phyloP scores from a whole-genome alignment of 1,140 invertebrate species.

The Cydia amplana region DNA sequence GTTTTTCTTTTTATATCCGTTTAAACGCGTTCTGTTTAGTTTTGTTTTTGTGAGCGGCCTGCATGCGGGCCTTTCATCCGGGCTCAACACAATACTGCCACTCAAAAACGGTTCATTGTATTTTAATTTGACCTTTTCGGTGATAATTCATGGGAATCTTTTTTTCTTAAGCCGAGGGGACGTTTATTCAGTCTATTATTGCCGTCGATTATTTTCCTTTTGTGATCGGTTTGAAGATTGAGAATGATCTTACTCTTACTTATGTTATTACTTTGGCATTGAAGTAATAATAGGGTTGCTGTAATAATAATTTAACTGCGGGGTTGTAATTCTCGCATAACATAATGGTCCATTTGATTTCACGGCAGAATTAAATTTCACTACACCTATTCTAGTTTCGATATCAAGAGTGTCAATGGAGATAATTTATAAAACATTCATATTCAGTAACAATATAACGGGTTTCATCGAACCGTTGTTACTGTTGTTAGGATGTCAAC shows the following conservation, averaged over 20 bases:
- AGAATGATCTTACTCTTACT: slow-evolving; percentile 45
- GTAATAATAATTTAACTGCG: slow-evolving; percentile 3
- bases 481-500: not conserved
- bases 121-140: slow-evolving; percentile 80
- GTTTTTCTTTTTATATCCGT: slow-evolving; percentile 78
- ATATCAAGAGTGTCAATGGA: not conserved
- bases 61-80: slow-evolving; percentile 76
- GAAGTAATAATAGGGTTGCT: not conserved
- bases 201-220: slow-evolving; percentile 68
- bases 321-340: slow-evolving; percentile 1
- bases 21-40: slow-evolving; percentile 79
- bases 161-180: slow-evolving; percentile 55
- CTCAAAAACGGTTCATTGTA: slow-evolving; percentile 79
- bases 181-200: slow-evolving; percentile 76
- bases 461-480: not conserved
- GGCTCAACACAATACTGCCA: slow-evolving; percentile 75
- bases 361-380: not conserved
- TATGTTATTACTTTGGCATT: slow-evolving; percentile 1
- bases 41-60: slow-evolving; percentile 75
- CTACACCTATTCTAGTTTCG: not conserved
- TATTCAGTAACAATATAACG: not conserved
- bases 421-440: not conserved
- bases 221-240: slow-evolving; percentile 61
- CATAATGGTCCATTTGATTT: slow-evolving; percentile 14
- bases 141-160: slow-evolving; percentile 78